A percentile compares a stretch with the other conserved stretches of the same genome.
Conservation (phyloP, 2,797 vertebrate species). For the Sorex maritimensis region DNA sequence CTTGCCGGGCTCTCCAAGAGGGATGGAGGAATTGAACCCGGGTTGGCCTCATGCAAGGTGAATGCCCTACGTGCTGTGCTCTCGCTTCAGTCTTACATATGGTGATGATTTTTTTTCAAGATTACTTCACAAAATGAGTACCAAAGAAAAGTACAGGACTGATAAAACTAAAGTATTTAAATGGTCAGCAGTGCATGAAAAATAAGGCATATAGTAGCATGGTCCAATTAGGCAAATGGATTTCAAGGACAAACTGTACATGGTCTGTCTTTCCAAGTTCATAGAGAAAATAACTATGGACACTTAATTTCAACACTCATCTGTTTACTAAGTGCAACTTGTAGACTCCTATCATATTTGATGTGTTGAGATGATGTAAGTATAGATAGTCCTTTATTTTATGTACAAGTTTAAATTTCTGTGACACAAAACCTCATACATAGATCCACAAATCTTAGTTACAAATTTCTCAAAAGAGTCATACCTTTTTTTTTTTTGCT, state of each 20-base stretch:
- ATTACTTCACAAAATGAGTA: background rate
- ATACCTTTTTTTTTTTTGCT: too few species aligned
- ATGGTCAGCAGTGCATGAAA: background rate
- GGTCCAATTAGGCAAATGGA: background rate
- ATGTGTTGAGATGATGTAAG: background rate
- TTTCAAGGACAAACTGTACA: background rate
- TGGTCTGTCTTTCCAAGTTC: constrained; percentile 38
- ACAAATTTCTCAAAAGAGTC: background rate
- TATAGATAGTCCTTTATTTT: background rate
- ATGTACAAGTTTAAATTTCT: background rate
- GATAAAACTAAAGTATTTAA: background rate
- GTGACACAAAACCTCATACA: background rate
- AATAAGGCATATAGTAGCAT: fast-evolving
- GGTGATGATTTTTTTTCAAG: too few species aligned
- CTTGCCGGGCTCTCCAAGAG: too few species aligned
- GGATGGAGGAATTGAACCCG: too few species aligned
- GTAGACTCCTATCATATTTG: background rate
- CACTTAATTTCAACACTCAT: background rate
- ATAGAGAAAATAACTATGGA: background rate
- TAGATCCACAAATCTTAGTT: background rate
- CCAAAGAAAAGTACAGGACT: background rate
- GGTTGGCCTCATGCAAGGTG: too few species aligned
- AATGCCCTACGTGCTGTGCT: too few species aligned
- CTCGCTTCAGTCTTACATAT: background rate
- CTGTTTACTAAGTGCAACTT: background rate